Base-by-base conservation (phyloP, 1,140 invertebrate species). In the Odontomachus brunneus region DNA sequence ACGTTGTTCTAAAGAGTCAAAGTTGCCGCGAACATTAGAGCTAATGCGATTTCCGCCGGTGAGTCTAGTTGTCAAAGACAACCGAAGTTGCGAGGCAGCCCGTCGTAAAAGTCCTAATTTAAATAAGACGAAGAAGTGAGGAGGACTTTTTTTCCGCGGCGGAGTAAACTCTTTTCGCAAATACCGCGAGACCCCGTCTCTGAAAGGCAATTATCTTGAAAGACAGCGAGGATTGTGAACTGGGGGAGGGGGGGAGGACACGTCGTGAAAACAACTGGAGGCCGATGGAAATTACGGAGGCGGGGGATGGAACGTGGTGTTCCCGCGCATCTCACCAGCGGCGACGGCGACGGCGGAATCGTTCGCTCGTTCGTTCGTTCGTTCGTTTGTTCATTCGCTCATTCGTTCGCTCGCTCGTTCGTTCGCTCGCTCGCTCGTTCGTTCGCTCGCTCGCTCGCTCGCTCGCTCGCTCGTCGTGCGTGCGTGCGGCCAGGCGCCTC, bases 161-260 rank as follows among this genome's bases (percentile, higher is more conserved):
- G 60, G 26, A 44, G 73, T 55, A 76, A 76, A 76, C 49, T 76
- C 60, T 62, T 76, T 55, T 66, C 49, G 74, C 74, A 76, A 76
- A 76, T 48, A 59, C 29, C 48, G 48, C 62, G 74, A 38, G 74
- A 66, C 29, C 38, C 49, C 60, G 74, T 66, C 60, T 76, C 60
- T 76, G 48, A 76, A 76, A 76, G 60, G 74, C 60, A 76, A 76
- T 76, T 76, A 76, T 76, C 60, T 76, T 66, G 60, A 76, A 76
- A 66, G 74, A 76, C 74, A 65, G 73, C 26, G 48, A 55, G 74
- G 60, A 76, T 76, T 66, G 60, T 66, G 62, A 76, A 65, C 74
- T n/a, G 59, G 22, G 44, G 29, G 38, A 44, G 9, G 29, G 5
- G 19, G 48, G 29, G 29, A 5, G 5, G 29, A 55, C 74, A 66